Evolutionary conservation across 2,888 invertebrate genomes (phyloP), one percentile per base, ranked within the genome.

Genomic region (Cerastis leucographa): DNA sequence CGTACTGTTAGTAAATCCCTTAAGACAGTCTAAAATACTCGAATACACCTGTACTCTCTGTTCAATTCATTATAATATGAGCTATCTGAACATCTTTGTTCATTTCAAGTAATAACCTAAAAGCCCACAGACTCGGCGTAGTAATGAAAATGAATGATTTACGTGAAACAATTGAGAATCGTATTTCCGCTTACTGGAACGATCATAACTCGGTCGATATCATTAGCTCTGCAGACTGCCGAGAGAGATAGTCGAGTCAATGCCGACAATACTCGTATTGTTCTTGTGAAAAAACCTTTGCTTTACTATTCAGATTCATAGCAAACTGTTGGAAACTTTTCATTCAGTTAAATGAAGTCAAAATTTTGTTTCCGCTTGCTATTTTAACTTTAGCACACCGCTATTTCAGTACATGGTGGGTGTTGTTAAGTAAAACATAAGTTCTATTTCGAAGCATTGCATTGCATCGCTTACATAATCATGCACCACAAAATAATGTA

Each of bases 81-180:
- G n/a, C 12, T 64, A 42, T 51, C 22, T 25, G 29, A 70, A 76
- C 14, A 66, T 80, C 75, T 80, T 75, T 62, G 81, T 71, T 81
- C 17, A 71, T 68, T 81, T 59, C 35, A 44, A 22, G 56, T 25
- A 81, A 80, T 76, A 81, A 44, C 62, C n/a, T 59, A 62, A 82
- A 74, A 83, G 71, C 82, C 71, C 73, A 73, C 49, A 72, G 61
- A 42, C 17, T 17, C 62, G 19, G 71, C 44, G 61, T 51, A 42
- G 29, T 84, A 84, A 77, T 84, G 77, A 68, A 84, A 81, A 83
- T 84, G 51, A 84, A 84, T 70, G 84, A 77, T 81, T 81, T 67
- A 68, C 64, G 69, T 74, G 61, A 81, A 77, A 81, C 71, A 81
- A 78, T 75, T 73, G 61, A 40, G 51, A 76, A 85, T 73, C 75